Percentiles rank a stretch among this genome's conserved stretches.
These are phyloP conservation scores for Cryptocephalus moraei DNA, from an alignment of 2,888 invertebrate species.

Conservation along the genomic window DNA sequence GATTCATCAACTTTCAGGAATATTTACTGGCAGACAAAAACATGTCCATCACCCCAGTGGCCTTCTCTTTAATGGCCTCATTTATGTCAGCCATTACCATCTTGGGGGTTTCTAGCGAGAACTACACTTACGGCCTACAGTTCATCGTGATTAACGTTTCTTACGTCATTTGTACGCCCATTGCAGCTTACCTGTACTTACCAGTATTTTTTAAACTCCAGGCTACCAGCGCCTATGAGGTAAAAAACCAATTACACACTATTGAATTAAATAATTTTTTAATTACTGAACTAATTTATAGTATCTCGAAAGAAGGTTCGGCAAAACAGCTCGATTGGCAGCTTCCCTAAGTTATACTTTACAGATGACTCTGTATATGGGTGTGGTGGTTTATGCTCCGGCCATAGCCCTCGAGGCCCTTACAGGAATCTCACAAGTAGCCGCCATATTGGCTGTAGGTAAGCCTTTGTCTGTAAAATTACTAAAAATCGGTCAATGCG, in stretches of 20 bases:
- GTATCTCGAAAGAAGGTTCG: slow-evolving; percentile 85
- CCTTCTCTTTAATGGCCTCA: slow-evolving; percentile 86
- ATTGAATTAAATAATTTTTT: background rate
- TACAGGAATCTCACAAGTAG: slow-evolving; percentile 62
- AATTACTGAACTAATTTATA: slow-evolving; percentile 33
- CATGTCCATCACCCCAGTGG: slow-evolving; percentile 71
- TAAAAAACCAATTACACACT: slow-evolving; percentile 25
- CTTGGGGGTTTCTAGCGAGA: slow-evolving; percentile 82
- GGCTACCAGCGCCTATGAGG: slow-evolving; percentile 82
- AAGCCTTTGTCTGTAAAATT: slow-evolving; percentile 1
- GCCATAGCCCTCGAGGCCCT: slow-evolving; percentile 81
- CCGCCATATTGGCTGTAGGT: slow-evolving; percentile 65
- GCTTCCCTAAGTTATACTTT: slow-evolving; percentile 78
- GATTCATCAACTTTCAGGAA: slow-evolving; percentile 46
- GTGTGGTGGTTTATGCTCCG: slow-evolving; percentile 89
- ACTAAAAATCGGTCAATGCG: too few species aligned
- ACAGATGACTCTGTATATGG: slow-evolving; percentile 85
- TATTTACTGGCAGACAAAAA: slow-evolving; percentile 74
- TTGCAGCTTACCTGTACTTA: slow-evolving; percentile 65
- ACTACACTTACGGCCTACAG: slow-evolving; percentile 72
- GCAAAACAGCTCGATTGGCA: slow-evolving; percentile 58
- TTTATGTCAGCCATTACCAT: slow-evolving; percentile 87
- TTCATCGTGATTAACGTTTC: slow-evolving; percentile 70
- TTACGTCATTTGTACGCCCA: slow-evolving; percentile 65
- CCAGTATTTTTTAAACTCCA: slow-evolving; percentile 79